These are phyloP conservation scores for Bos javanicus DNA, from an alignment of 2,113 vertebrate species.

Conservation along the genomic window DNA sequence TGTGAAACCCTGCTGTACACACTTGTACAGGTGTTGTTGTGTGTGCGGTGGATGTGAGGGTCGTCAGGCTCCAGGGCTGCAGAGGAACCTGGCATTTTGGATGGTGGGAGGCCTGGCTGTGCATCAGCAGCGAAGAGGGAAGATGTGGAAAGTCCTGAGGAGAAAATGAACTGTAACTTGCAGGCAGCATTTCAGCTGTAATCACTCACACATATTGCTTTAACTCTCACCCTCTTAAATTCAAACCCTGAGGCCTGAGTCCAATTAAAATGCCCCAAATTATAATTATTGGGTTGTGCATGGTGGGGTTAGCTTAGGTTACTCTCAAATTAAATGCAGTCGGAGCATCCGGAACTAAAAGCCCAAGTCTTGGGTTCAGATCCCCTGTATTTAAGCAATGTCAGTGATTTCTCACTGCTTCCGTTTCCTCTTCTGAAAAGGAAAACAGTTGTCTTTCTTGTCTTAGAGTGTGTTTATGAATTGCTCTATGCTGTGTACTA, in stretches of 20 bases:
- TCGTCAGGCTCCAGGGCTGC: background rate
- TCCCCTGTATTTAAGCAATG: background rate
- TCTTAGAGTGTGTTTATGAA: background rate
- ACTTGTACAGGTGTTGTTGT: background rate
- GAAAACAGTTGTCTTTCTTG: background rate
- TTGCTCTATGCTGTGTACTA: rapidly evolving
- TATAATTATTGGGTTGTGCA: background rate
- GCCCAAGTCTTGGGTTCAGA: background rate
- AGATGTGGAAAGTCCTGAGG: background rate
- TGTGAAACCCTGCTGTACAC: rapidly evolving
- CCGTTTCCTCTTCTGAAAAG: background rate
- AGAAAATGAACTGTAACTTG: background rate
- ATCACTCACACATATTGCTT: background rate
- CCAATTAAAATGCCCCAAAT: slow-evolving; percentile 30
- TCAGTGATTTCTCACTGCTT: background rate
- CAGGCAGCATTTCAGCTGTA: background rate
- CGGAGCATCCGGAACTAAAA: background rate
- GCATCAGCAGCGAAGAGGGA: background rate
- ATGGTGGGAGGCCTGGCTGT: background rate
- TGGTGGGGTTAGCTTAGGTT: background rate
- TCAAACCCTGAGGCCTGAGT: slow-evolving; percentile 28
- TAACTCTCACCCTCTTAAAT: slow-evolving; percentile 33
- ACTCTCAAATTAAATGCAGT: background rate
- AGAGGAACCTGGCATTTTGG: background rate
- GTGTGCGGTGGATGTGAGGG: background rate